phyloP scores from a whole-genome alignment of 2,113 vertebrate genomes.

The Myanophis thanlyinensis region DNA sequence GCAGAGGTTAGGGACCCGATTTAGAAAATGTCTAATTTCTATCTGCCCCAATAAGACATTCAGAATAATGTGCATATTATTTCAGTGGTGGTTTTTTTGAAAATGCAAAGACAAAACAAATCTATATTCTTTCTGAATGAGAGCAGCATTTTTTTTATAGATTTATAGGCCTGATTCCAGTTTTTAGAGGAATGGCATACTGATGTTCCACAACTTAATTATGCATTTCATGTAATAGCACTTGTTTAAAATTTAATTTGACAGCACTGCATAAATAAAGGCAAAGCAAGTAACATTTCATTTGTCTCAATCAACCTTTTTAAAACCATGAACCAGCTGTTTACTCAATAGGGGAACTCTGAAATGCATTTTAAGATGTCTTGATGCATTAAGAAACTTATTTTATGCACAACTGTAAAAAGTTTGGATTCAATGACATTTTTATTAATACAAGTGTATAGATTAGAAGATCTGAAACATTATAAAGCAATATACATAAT shows the following conservation, averaged over 20 bases:
- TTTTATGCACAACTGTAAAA: slow-evolving; percentile 49
- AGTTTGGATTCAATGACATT: slow-evolving; percentile 55
- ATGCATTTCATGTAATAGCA: not conserved
- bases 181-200: not conserved
- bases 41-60: not conserved
- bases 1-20: not conserved
- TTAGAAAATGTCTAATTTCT: not conserved
- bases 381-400: slow-evolving; percentile 15
- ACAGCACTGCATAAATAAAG: not conserved
- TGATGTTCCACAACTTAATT: not conserved
- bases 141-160: not conserved
- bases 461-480: slow-evolving; percentile 89
- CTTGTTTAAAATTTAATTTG: not conserved
- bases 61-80: not conserved
- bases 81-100: not conserved
- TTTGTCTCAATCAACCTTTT: not conserved
- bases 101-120: not conserved
- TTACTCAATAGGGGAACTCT: not conserved
- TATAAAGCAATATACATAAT: slow-evolving; percentile 83
- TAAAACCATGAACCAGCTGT: not conserved
- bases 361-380: not conserved
- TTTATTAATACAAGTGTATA: slow-evolving; percentile 92
- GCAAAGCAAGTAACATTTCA: not conserved
- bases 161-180: not conserved
- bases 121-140: not conserved